These are phyloP conservation scores for Amblyornis subalaris DNA, from an alignment of 2,113 vertebrate genomes.

Conservation along the genomic window DNA sequence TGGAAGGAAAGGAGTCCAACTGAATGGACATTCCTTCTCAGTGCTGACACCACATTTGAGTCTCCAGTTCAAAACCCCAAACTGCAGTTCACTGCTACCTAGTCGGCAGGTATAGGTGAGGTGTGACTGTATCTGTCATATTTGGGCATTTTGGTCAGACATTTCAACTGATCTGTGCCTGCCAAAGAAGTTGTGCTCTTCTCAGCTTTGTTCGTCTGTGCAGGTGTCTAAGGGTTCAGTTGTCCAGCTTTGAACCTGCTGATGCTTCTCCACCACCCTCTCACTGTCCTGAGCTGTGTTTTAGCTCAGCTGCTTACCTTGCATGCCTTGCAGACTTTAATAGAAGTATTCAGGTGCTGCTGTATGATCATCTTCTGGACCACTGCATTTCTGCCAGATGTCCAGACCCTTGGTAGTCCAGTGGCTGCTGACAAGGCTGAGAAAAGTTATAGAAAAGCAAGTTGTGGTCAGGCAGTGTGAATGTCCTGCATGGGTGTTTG, in stretches of 20 bases:
- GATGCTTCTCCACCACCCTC: background rate
- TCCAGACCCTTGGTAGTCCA: background rate
- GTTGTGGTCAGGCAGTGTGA: background rate
- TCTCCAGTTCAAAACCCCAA: background rate
- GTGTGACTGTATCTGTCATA: background rate
- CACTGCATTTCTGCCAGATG: background rate
- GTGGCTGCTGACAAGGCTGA: background rate
- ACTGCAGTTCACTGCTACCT: background rate
- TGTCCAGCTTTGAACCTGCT: background rate
- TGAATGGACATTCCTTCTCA: background rate
- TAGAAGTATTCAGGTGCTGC: background rate
- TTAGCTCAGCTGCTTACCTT: background rate
- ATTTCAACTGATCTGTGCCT: background rate
- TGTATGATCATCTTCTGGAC: background rate
- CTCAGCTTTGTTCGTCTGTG: background rate
- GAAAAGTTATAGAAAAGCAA: background rate
- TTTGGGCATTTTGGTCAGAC: background rate
- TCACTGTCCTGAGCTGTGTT: background rate
- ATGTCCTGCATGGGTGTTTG: background rate
- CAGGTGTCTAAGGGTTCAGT: background rate
- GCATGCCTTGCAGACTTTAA: background rate
- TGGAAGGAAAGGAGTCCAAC: background rate
- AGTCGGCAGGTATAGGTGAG: background rate
- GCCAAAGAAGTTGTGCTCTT: background rate
- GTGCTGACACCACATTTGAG: rapidly evolving